Percentiles rank a stretch among this genome's conserved stretches.
Conservation (phyloP, 2,888 invertebrate species). For the Amphiduros pacificus region DNA sequence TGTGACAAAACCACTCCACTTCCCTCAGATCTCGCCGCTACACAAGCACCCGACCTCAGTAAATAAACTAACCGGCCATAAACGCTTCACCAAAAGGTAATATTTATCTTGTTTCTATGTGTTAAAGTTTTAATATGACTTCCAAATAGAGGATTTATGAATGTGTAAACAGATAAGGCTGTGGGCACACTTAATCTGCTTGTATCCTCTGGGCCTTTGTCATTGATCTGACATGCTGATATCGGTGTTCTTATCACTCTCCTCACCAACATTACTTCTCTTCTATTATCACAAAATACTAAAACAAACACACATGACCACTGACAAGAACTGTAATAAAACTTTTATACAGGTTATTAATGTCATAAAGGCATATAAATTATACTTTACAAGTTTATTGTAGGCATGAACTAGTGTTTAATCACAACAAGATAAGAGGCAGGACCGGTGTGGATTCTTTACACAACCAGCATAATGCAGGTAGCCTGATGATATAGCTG, state of each 20-base stretch:
- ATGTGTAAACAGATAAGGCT: slow-evolving; percentile 1
- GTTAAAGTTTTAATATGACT: slow-evolving; percentile 3
- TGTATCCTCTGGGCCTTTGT: background rate
- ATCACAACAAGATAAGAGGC: no score
- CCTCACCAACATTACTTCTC: background rate
- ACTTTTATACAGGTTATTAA: slow-evolving; percentile 5
- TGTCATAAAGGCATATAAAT: slow-evolving; percentile 9
- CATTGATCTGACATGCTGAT: background rate
- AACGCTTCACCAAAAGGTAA: slow-evolving; percentile 2
- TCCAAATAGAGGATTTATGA: slow-evolving; percentile 1
- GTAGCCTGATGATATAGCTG: no score
- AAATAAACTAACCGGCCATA: background rate
- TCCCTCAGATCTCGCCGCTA: background rate
- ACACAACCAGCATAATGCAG: no score
- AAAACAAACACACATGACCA: slow-evolving; percentile 6
- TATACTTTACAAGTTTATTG: slow-evolving; percentile 4
- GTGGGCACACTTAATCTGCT: background rate
- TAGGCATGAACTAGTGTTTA: no score
- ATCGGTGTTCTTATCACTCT: no score
- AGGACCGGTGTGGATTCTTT: no score
- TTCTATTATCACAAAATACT: background rate
- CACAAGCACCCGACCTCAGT: background rate
- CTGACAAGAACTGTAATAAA: background rate
- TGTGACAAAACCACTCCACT: background rate
- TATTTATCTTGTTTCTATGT: slow-evolving; percentile 3